Evolutionary conservation across 2,113 vertebrate genomes (phyloP).

Genomic region (Scophthalmus maximus): DNA sequence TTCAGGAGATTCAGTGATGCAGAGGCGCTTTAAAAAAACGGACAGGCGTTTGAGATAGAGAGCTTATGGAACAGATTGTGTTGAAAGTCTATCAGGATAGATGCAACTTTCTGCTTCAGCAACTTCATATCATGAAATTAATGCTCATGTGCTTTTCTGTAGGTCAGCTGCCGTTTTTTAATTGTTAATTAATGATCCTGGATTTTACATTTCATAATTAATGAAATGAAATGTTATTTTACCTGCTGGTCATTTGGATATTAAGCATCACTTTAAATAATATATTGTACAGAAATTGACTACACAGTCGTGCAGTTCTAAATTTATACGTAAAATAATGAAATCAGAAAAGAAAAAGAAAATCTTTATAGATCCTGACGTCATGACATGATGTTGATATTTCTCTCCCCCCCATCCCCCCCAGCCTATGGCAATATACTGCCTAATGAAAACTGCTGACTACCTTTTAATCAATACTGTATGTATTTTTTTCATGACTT

Average conservation of each 20-base stretch:
- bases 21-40: conserved; percentile 15
- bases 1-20: conserved; percentile 57
- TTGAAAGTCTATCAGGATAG: conserved; percentile 51
- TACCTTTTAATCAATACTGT: conserved; percentile 72
- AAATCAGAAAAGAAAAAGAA: conserved; percentile 23
- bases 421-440: conserved; percentile 41
- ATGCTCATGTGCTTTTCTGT: conserved; percentile 42
- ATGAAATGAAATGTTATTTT: conserved; percentile 36
- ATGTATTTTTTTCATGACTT: conserved; percentile 77
- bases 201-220: conserved; percentile 16
- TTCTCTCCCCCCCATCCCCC: conserved; percentile 10
- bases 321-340: conserved; percentile 67
- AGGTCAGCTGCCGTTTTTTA: conserved; percentile 51
- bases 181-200: conserved; percentile 32
- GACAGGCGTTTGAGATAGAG: conserved; percentile 37
- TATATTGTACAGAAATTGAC: conserved; percentile 45
- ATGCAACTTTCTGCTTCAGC: conserved; percentile 55
- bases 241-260: conserved; percentile 28
- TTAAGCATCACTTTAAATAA: conserved; percentile 38
- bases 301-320: conserved; percentile 39
- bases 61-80: conserved; percentile 56
- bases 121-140: conserved; percentile 43
- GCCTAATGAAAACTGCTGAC: conserved; percentile 59
- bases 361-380: conserved; percentile 54
- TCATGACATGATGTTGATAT: conserved; percentile 50